phyloP scores from a whole-genome alignment of 2,113 vertebrate species.

The Myiozetetes cayanensis region DNA sequence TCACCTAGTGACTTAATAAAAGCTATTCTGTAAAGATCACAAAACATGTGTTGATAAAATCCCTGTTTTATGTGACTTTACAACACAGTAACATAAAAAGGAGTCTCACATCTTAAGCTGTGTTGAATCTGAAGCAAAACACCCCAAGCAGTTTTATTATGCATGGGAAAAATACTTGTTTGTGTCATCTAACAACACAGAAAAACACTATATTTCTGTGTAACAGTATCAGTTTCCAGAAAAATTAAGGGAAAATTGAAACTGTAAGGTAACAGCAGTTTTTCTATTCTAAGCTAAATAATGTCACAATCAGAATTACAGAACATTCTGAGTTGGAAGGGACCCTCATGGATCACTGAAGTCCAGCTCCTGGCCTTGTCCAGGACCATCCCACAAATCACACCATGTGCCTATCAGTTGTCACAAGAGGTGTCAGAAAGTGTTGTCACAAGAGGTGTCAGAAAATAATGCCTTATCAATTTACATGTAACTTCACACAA shows the following conservation, averaged over 20 bases:
- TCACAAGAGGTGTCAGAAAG: too few species aligned
- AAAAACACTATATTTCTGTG: background rate
- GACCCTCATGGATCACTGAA: background rate
- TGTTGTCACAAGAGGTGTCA: background rate
- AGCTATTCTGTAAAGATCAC: background rate
- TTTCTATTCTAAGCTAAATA: background rate
- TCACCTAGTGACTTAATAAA: background rate
- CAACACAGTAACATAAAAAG: background rate
- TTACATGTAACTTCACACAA: background rate
- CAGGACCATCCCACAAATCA: background rate
- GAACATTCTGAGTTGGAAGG: background rate
- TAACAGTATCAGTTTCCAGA: background rate
- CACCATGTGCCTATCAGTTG: background rate
- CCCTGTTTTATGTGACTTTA: background rate
- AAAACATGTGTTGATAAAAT: background rate
- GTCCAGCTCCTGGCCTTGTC: background rate
- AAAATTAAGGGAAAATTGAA: background rate
- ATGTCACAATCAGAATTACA: background rate
- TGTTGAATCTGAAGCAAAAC: background rate
- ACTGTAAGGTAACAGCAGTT: background rate
- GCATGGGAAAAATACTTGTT: background rate
- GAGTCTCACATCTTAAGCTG: background rate
- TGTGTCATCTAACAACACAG: background rate
- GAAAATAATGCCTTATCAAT: background rate
- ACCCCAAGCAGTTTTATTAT: background rate